Percentiles rank a stretch among this genome's conserved stretches.
Evolutionary conservation across 1,140 invertebrate species (phyloP).

Genomic region (Dendrolimus punctatus): DNA sequence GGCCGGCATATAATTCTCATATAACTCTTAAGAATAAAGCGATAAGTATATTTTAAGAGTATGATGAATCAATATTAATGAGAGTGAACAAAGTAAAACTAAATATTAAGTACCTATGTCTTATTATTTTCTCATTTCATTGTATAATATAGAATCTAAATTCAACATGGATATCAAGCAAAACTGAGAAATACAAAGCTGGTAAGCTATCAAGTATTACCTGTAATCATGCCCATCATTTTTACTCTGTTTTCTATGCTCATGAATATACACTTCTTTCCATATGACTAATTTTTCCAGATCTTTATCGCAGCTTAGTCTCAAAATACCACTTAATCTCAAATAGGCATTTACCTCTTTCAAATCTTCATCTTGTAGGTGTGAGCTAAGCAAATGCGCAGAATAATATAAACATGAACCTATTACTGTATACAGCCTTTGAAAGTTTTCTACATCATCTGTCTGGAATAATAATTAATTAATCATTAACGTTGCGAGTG

Average conservation of each 20-base stretch:
- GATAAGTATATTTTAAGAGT: too few species aligned
- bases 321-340: conserved; percentile 78
- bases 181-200: too few species aligned
- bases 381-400: conserved; percentile 80
- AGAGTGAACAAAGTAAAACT: too few species aligned
- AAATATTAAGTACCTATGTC: too few species aligned
- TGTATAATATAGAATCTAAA: too few species aligned
- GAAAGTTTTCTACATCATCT: conserved; percentile 83
- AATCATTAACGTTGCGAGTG: neutral
- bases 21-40: too few species aligned
- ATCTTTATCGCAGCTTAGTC: conserved; percentile 76
- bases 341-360: conserved; percentile 81
- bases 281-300: conserved; percentile 82
- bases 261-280: conserved; percentile 79
- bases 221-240: conserved; percentile 47
- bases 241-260: conserved; percentile 47
- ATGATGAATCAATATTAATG: too few species aligned
- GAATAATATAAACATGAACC: conserved; percentile 83
- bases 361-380: conserved; percentile 80
- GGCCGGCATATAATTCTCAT: too few species aligned
- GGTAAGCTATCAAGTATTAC: conserved; percentile 18
- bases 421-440: conserved; percentile 83
- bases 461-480: conserved; percentile 71
- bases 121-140: too few species aligned
- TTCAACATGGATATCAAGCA: too few species aligned